phyloP scores from a whole-genome alignment of 37 sponge, comb jelly and placozoan genomes.

The Cliona cf. orientalis region DNA sequence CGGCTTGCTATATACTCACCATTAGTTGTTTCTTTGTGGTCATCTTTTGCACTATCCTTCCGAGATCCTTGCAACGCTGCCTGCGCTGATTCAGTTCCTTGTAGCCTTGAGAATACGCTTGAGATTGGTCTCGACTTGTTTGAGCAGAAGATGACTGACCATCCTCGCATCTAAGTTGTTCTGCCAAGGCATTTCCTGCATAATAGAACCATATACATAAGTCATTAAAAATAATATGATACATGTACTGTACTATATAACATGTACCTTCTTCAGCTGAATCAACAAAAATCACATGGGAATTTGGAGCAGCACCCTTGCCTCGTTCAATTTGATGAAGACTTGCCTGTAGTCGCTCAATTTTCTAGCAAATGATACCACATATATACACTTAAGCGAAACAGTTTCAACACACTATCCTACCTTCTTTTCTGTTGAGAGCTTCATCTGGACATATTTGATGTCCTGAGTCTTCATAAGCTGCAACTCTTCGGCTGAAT shows the following conservation, averaged over 20 bases:
- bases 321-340: constrained; percentile 37
- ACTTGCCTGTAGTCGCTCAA: constrained; percentile 52
- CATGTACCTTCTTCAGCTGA: constrained; percentile 15
- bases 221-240: too few species aligned
- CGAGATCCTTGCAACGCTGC: constrained; percentile 51
- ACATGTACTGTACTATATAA: too few species aligned
- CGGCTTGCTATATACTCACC: constrained; percentile 14
- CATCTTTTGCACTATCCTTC: constrained; percentile 41
- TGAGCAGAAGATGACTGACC: neutral
- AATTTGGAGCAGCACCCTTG: constrained; percentile 25
- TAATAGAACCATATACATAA: neutral
- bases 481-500: constrained; percentile 67
- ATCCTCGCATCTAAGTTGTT: neutral
- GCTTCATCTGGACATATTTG: constrained; percentile 85
- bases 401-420: neutral
- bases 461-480: constrained; percentile 91
- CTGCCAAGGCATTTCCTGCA: neutral
- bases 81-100: constrained; percentile 62
- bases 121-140: too few species aligned
- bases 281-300: constrained; percentile 77
- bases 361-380: constrained; percentile 41
- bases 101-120: constrained; percentile 12
- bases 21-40: constrained; percentile 70
- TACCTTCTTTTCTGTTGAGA: constrained; percentile 71
- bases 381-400: neutral